These are phyloP conservation scores for Toxotes jaculatrix DNA, from an alignment of 2,113 vertebrate species.

Conservation along the genomic window DNA sequence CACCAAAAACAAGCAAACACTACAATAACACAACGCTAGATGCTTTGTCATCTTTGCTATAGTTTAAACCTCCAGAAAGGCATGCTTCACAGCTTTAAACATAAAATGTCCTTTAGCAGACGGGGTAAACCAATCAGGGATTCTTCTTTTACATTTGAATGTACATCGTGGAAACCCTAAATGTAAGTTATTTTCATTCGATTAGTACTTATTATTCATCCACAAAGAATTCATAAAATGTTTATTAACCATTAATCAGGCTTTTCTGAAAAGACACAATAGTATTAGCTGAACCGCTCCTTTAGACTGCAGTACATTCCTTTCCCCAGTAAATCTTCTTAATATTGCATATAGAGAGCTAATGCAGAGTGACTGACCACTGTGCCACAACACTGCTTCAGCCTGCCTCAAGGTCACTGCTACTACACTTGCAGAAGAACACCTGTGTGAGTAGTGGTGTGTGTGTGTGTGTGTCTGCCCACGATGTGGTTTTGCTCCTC, in stretches of 20 bases:
- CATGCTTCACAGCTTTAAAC: not conserved
- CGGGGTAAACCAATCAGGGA: not conserved
- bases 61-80: not conserved
- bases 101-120: not conserved
- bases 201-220: not conserved
- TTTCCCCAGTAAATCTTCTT: conserved; percentile 24
- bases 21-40: not conserved
- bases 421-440: conserved; percentile 51
- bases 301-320: conserved; percentile 16
- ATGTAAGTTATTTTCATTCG: not conserved
- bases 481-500: conserved; percentile 58
- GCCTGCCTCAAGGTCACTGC: conserved; percentile 71
- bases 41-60: not conserved
- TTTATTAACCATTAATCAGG: not conserved
- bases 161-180: not conserved
- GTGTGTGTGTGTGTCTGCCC: conserved; percentile 4
- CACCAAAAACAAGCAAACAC: not conserved
- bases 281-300: not conserved
- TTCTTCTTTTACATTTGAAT: not conserved
- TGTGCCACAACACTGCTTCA: conserved; percentile 34
- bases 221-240: not conserved
- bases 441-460: conserved; percentile 67
- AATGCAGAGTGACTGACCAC: conserved; percentile 43
- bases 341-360: conserved; percentile 38
- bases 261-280: not conserved